These are phyloP conservation scores for Calephelis nemesis DNA, from an alignment of 1,140 invertebrate genomes.

Conservation along the genomic window DNA sequence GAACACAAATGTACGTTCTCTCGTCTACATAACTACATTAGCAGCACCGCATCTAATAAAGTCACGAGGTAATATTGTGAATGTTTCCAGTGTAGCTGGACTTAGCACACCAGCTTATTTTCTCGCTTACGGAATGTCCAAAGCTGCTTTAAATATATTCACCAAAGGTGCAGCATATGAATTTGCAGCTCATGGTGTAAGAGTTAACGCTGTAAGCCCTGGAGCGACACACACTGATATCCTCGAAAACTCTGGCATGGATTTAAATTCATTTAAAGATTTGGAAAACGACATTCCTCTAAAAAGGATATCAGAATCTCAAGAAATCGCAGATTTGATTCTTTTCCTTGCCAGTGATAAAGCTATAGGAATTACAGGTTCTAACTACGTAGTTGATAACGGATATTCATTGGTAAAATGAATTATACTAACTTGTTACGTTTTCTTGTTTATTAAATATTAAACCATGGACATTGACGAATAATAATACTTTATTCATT, in stretches of 20 bases:
- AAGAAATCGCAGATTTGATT: slow-evolving; percentile 24
- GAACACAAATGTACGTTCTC: no score
- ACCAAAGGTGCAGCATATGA: slow-evolving; percentile 22
- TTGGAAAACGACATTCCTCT: neutral
- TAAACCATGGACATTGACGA: no score
- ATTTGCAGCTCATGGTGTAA: slow-evolving; percentile 25
- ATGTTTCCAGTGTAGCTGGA: no score
- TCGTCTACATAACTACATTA: no score
- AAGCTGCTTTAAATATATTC: slow-evolving; percentile 28
- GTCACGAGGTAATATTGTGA: no score
- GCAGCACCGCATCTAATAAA: no score
- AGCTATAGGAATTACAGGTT: slow-evolving; percentile 25
- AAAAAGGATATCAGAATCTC: neutral
- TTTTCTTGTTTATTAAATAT: no score
- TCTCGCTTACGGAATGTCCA: slow-evolving; percentile 19
- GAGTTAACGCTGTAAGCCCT: slow-evolving; percentile 30
- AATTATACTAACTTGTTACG: no score
- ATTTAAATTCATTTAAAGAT: neutral
- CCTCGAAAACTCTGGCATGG: slow-evolving; percentile 7
- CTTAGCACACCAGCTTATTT: no score
- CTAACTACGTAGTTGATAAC: slow-evolving; percentile 23
- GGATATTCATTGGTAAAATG: neutral
- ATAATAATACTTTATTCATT: no score
- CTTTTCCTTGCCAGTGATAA: slow-evolving; percentile 2
- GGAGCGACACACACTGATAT: slow-evolving; percentile 21